Evolutionary conservation across 2,113 vertebrate genomes (phyloP), one percentile per base, ranked within the genome.

Genomic region (Cryptotis parvus): DNA sequence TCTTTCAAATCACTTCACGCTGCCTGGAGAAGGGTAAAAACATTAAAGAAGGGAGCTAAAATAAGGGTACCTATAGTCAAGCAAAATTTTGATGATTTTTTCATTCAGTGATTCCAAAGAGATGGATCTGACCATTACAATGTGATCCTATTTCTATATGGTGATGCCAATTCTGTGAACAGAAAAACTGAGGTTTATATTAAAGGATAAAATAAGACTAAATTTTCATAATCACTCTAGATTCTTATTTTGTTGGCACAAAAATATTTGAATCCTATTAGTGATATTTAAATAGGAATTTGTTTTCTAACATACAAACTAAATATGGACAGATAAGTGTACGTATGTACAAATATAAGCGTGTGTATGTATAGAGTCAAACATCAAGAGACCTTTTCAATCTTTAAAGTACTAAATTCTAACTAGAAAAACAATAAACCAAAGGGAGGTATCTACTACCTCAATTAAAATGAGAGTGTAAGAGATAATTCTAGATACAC

Each of bases 1-100:
- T 87, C n/a, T 87, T 82, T 66, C 35, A 91, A 70, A 82, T 94
- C 39, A 95, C 61, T 74, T 91, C 7, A 93, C n/a, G n/a, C 75
- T 87, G 78, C 41, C 74, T 90, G 29, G 39, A n/a, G 78, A 91
- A 41, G 15, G 7, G 63, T 95, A 84, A 83, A 93, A 84, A 63
- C 76, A 89, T 90, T 87, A 80, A 79, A 84, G 45, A 75, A 89
- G 15, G 55, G 18, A 58, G 18, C 55, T 58, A 55, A 22, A 55
- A 29, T 52, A 72, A 88, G 31, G 22, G 22, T 26, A 39, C 45
- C 26, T 75, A 79, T 72, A 70, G 10, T 14, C 58, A 65, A 52
- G 24, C 37, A 78, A 90, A 81, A 79, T 83, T 92, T 76, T 83
- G 80, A 77, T 87, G 43, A 86, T 31, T 63, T 5, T n/a, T 77